Percentiles rank a stretch among this genome's conserved stretches.
phyloP scores from a whole-genome alignment of 2,797 vertebrate genomes.

The Poecilia picta region DNA sequence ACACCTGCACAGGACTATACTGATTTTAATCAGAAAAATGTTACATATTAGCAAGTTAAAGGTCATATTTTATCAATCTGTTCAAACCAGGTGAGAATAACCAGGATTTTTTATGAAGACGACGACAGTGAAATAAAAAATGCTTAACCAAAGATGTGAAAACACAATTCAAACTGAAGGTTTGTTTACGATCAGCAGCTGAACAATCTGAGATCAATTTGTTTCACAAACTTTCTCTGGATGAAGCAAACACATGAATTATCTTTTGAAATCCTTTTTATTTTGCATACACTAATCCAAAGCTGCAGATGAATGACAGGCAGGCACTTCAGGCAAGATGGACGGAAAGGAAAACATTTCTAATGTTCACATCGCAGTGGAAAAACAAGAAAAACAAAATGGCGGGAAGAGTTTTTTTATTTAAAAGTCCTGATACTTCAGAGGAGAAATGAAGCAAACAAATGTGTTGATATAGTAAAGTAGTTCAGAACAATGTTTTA shows the following conservation, averaged over 20 bases:
- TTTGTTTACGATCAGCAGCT: not conserved
- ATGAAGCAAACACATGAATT: not conserved
- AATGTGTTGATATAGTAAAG: not conserved
- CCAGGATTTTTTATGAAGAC: not conserved
- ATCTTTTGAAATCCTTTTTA: not conserved
- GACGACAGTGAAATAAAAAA: not conserved
- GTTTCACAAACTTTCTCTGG: not conserved
- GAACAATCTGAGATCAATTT: not conserved
- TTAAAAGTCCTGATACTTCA: not conserved
- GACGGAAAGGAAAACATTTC: not conserved
- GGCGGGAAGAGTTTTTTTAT: not conserved
- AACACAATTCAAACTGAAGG: not conserved
- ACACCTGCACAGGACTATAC: not conserved
- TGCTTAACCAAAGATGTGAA: not conserved
- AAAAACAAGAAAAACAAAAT: not conserved
- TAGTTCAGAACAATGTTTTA: not conserved
- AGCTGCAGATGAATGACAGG: constrained; percentile 17
- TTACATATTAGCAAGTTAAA: not conserved
- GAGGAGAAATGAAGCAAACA: not conserved
- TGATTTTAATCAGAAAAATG: not conserved
- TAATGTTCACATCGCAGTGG: not conserved
- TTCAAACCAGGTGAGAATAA: not conserved
- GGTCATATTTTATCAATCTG: not conserved
- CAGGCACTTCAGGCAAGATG: constrained; percentile 60
- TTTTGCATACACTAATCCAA: not conserved